These are phyloP conservation scores for Eurypyga helias DNA, from an alignment of 2,113 vertebrate genomes.

Conservation along the genomic window DNA sequence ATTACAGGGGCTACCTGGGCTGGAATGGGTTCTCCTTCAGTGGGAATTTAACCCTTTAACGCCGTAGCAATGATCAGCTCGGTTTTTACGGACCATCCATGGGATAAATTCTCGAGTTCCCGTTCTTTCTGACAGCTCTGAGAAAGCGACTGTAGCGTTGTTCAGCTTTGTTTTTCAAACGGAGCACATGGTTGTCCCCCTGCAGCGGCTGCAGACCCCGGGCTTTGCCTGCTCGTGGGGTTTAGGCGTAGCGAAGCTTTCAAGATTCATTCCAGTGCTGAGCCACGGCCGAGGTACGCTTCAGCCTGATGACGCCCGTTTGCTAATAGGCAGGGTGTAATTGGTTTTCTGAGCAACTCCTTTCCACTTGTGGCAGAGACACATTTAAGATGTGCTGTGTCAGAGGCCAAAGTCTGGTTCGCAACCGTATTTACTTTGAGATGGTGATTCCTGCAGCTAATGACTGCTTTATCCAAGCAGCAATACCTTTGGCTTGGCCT, in stretches of 20 bases:
- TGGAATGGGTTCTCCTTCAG: not conserved
- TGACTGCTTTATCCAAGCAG: not conserved
- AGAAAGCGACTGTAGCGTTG: fast-evolving
- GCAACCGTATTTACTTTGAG: not conserved
- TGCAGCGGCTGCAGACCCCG: not conserved
- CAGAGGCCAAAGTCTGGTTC: not conserved
- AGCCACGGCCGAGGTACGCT: not conserved
- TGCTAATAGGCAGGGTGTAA: not conserved
- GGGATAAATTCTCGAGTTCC: too few species aligned
- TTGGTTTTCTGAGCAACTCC: not conserved
- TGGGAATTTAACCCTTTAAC: not conserved
- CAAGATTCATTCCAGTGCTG: not conserved
- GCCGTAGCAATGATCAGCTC: not conserved
- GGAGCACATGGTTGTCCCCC: too few species aligned
- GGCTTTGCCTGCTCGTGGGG: not conserved
- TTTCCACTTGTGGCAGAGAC: not conserved
- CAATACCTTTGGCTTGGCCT: not conserved
- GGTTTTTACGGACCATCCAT: not conserved
- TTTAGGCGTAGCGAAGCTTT: not conserved
- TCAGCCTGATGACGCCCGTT: not conserved
- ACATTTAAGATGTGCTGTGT: too few species aligned
- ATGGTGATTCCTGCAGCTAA: not conserved
- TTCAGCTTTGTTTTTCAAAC: not conserved
- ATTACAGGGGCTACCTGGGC: not conserved
- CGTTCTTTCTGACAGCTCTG: too few species aligned